Percentiles rank a stretch among this genome's conserved stretches.
Evolutionary conservation across 2,797 vertebrate species (phyloP).

Genomic region (Clangula hyemalis): DNA sequence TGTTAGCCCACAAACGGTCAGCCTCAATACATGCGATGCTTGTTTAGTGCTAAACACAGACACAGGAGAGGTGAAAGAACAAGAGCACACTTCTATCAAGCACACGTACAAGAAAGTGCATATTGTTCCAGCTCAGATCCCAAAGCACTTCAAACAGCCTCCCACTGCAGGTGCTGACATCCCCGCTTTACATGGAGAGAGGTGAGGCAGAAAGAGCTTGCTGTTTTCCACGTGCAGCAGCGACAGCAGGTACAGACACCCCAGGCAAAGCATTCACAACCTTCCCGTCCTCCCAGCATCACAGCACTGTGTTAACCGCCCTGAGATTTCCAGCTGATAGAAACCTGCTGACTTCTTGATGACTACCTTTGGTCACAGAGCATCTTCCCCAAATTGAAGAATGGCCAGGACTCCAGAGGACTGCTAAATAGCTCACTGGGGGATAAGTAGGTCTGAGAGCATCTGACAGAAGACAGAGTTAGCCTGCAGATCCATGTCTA

Average conservation of each 20-base stretch:
- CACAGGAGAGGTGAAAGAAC: not conserved
- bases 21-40: not conserved
- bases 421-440: not conserved
- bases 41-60: not conserved
- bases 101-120: accelerated
- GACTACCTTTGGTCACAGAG: not conserved
- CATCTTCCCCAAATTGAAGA: not conserved
- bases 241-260: not conserved
- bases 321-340: not conserved
- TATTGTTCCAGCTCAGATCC: not conserved
- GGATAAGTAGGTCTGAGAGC: not conserved
- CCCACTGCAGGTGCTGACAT: not conserved
- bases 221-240: not conserved
- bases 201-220: not conserved
- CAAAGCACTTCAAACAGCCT: not conserved
- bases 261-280: accelerated
- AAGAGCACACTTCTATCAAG: not conserved
- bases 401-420: not conserved
- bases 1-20: not conserved
- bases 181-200: not conserved
- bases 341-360: not conserved
- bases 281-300: not conserved
- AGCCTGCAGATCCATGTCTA: not conserved
- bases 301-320: not conserved
- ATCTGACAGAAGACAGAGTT: not conserved